Evolutionary conservation across 2,113 vertebrate genomes (phyloP).

Genomic region (Nycticorax nycticorax): DNA sequence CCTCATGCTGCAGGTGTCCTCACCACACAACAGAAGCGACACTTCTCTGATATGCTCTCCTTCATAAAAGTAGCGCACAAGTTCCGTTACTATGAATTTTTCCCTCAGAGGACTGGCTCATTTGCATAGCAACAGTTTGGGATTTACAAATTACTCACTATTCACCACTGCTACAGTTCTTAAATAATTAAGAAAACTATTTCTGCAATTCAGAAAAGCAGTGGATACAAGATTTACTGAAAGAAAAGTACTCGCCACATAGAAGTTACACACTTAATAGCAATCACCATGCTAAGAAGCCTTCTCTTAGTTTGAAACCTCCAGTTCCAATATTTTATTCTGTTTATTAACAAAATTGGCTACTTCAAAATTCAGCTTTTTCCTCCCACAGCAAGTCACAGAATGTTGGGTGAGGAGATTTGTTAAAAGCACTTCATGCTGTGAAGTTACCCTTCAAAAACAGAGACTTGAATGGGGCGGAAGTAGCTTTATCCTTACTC

Average conservation of each 20-base stretch:
- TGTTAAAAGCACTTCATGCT: background rate
- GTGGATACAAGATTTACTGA: background rate
- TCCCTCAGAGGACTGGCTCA: background rate
- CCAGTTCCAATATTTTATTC: background rate
- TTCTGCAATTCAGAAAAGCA: background rate
- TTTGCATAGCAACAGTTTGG: background rate
- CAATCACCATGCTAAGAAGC: background rate
- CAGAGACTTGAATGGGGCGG: background rate
- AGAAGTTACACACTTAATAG: background rate
- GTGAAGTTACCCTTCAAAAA: background rate
- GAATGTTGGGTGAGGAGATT: background rate
- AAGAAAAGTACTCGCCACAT: background rate
- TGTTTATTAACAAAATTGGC: background rate
- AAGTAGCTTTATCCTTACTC: background rate
- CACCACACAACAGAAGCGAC: rapidly evolving
- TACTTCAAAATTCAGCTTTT: background rate
- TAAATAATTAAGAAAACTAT: background rate
- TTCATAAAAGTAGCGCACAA: background rate
- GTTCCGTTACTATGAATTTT: background rate
- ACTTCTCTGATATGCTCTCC: background rate
- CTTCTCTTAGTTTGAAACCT: background rate
- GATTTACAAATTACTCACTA: background rate
- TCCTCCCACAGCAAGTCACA: background rate
- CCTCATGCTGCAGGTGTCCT: background rate
- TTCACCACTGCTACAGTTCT: background rate